These are phyloP conservation scores for Patella ulyssiponensis DNA, from an alignment of 2,888 invertebrate genomes.

Conservation along the genomic window DNA sequence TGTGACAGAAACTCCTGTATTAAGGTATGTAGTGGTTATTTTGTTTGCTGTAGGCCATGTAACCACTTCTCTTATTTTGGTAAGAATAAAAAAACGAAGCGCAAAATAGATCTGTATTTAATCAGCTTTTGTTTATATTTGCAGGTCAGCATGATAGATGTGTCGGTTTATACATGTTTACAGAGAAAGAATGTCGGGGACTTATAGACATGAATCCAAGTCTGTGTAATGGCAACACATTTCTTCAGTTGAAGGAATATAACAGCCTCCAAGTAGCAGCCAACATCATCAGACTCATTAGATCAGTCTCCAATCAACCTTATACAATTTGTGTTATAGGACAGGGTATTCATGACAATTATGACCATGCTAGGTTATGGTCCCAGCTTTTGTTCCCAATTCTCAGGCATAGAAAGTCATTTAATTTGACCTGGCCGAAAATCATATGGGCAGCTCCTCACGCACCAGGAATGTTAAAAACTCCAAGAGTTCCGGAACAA, in stretches of 20 bases:
- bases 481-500: conserved; percentile 27
- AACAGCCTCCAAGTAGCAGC: neutral
- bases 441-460: conserved; percentile 32
- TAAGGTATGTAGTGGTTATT: no score
- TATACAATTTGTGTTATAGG: conserved; percentile 30
- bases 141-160: neutral
- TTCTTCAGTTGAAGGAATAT: conserved; percentile 22
- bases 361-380: conserved; percentile 8
- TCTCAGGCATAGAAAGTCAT: neutral
- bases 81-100: no score
- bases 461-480: conserved; percentile 38
- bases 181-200: neutral
- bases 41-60: no score
- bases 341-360: conserved; percentile 34
- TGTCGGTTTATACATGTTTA: neutral
- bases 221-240: neutral
- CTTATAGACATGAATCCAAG: neutral
- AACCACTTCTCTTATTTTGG: no score
- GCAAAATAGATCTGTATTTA: no score
- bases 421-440: conserved; percentile 16
- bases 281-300: conserved; percentile 15
- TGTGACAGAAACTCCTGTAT: no score
- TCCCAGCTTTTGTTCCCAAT: conserved; percentile 15
- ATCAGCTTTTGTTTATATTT: neutral
- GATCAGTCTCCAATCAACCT: conserved; percentile 8